A percentile compares a stretch with the other conserved stretches of the same genome.
phyloP scores from a whole-genome alignment of 2,113 vertebrate species.

The Osmerus mordax region DNA sequence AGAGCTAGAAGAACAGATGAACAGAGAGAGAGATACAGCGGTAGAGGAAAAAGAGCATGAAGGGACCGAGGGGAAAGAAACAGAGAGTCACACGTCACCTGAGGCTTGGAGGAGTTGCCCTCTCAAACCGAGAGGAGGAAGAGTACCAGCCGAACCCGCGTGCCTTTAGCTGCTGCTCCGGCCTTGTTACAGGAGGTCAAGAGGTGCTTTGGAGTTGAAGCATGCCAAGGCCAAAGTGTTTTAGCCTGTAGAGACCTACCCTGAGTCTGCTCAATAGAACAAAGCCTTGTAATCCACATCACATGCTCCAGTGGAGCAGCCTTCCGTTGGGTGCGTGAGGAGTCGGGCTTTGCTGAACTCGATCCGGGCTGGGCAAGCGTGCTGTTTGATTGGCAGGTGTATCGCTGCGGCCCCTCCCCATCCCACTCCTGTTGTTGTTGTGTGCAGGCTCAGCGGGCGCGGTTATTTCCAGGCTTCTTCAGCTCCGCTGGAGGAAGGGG shows the following conservation, averaged over 20 bases:
- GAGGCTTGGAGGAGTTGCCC: background rate
- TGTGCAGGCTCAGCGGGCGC: conserved; percentile 37
- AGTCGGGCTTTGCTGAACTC: conserved; percentile 60
- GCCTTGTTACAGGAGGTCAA: conserved; percentile 35
- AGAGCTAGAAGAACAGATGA: too few species aligned
- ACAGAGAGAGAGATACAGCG: too few species aligned
- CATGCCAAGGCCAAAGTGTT: conserved; percentile 38
- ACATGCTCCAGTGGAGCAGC: conserved; percentile 57
- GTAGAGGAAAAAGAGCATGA: too few species aligned
- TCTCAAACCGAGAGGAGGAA: background rate
- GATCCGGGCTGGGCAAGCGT: conserved; percentile 47
- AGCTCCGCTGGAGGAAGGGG: conserved; percentile 16
- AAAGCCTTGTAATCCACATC: conserved; percentile 68
- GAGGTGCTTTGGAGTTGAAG: conserved; percentile 51
- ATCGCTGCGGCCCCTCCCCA: conserved; percentile 56
- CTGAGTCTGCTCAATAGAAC: conserved; percentile 56
- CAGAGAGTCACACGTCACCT: background rate
- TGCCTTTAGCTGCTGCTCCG: conserved; percentile 3
- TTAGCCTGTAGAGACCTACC: conserved; percentile 36
- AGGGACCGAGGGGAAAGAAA: too few species aligned
- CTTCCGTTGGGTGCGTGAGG: conserved; percentile 53
- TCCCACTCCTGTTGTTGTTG: conserved; percentile 47
- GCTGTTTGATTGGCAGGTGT: conserved; percentile 66
- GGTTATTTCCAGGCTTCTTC: conserved; percentile 30
- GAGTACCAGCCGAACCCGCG: background rate